Evolutionary conservation across 2,113 vertebrate genomes (phyloP), one percentile per base, ranked within the genome.

Genomic region (Cololabis saira): DNA sequence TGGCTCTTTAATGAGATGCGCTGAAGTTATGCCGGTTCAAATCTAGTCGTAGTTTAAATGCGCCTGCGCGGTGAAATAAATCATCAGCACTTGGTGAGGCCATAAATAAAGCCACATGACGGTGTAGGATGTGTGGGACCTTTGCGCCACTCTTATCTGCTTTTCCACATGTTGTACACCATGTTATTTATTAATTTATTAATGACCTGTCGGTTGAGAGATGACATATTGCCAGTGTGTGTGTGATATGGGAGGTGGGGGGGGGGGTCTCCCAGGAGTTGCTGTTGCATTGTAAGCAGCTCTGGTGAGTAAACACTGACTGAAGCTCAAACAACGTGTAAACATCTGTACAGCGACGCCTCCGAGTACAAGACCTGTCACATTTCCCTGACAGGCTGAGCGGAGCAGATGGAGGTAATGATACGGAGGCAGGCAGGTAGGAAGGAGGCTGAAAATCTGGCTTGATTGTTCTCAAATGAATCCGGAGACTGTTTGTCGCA

Each of bases 281-380:
- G 68, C 67, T 53, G 58, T 56, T 58, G 56, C 52, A 16, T 70
- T 15, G 67, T 54, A 51, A 79, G 64, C 21, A 1, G 51, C 68
- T 62, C 66, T 49, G 60, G 55, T 68, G 59, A 59, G 63, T 75
- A 75, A 76, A 85, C 69, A 55, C 69, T 70, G 73, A 40, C 52
- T 21, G 69, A 47, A 56, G 81, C 70, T 52, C 61, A 42, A 81
- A 77, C 80, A 73, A 83, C 83, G 86, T 74, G 83, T 84, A 77
- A 85, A 81, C 69, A 78, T 47, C 61, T n/a, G 71, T 22, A 2
- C 19, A 6, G 66, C 73, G 54, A 30, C 49, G 69, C 71, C 19
- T 66, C 59, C 11, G 59, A 24, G 13, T 52, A 43, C 21, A 53
- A 71, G 67, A 30, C 44, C 48, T 58, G 80, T 77, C 74, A 61